These are phyloP conservation scores for Puma concolor DNA, from an alignment of 2,113 vertebrate species.

Conservation along the genomic window DNA sequence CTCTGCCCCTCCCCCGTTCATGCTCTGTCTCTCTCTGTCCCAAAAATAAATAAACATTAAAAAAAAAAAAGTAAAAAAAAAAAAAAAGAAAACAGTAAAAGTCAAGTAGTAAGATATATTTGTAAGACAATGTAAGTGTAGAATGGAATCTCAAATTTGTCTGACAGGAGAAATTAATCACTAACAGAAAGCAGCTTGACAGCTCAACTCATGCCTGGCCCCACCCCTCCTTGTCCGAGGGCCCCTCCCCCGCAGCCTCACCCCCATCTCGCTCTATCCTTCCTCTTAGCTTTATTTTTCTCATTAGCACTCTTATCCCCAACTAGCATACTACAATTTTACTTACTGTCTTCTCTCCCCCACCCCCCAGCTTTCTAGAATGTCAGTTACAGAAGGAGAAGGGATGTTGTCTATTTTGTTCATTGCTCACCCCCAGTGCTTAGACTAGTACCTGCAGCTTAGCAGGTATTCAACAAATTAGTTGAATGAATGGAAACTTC, in stretches of 20 bases:
- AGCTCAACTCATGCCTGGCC: fast-evolving
- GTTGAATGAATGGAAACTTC: background rate
- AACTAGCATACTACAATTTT: background rate
- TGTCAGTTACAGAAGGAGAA: background rate
- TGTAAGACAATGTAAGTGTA: background rate
- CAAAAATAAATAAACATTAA: too few relatives aligned
- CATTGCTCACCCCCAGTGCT: background rate
- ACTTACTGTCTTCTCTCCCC: background rate
- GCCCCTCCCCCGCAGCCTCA: background rate
- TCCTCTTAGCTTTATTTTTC: background rate
- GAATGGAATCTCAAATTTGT: background rate
- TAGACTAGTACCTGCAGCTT: background rate
- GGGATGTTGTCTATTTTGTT: background rate
- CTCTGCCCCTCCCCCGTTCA: too few relatives aligned
- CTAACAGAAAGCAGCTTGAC: background rate
- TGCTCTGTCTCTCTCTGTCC: too few relatives aligned
- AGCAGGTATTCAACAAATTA: background rate
- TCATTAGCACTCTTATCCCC: background rate
- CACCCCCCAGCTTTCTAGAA: background rate
- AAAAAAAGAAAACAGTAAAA: background rate
- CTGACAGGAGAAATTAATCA: background rate
- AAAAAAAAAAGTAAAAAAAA: too few relatives aligned
- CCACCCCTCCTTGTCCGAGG: background rate
- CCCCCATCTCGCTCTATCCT: background rate
- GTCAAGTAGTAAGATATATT: background rate